These are phyloP conservation scores for Ariolimax columbianus DNA, from an alignment of 2,888 invertebrate genomes.

Conservation along the genomic window DNA sequence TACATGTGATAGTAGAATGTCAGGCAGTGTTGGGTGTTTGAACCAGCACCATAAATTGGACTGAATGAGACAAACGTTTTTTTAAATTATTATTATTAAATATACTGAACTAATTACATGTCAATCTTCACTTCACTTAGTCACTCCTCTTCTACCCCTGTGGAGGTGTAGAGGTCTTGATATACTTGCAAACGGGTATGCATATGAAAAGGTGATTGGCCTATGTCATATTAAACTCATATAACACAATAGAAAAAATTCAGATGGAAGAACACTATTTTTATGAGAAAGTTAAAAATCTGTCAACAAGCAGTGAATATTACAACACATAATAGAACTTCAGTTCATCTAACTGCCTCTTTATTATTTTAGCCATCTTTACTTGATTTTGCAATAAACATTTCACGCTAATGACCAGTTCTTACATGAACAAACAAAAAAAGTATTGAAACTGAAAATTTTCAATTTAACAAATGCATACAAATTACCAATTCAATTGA, in stretches of 20 bases:
- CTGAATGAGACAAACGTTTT: background rate
- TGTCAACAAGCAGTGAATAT: background rate
- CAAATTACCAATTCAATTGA: background rate
- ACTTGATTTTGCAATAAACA: too few relatives aligned
- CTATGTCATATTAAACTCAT: too few relatives aligned
- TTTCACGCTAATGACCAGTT: background rate
- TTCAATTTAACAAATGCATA: background rate
- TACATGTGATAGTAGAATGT: constrained; percentile 75
- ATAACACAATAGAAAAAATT: background rate
- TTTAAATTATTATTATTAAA: background rate
- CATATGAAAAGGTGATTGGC: too few relatives aligned
- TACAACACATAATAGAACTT: background rate
- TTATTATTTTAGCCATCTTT: background rate
- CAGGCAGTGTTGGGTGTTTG: constrained; percentile 60
- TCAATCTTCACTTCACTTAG: too few relatives aligned
- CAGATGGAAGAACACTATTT: background rate
- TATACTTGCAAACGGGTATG: too few relatives aligned
- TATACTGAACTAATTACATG: too few relatives aligned
- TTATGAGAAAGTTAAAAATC: background rate
- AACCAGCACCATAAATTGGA: constrained; percentile 36
- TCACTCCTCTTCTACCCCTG: too few relatives aligned
- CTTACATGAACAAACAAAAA: background rate
- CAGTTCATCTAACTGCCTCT: background rate
- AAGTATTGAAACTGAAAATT: background rate
- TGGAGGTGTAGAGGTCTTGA: too few relatives aligned